These are phyloP conservation scores for Argynnis bischoffii DNA, from an alignment of 2,888 invertebrate species.

Conservation along the genomic window DNA sequence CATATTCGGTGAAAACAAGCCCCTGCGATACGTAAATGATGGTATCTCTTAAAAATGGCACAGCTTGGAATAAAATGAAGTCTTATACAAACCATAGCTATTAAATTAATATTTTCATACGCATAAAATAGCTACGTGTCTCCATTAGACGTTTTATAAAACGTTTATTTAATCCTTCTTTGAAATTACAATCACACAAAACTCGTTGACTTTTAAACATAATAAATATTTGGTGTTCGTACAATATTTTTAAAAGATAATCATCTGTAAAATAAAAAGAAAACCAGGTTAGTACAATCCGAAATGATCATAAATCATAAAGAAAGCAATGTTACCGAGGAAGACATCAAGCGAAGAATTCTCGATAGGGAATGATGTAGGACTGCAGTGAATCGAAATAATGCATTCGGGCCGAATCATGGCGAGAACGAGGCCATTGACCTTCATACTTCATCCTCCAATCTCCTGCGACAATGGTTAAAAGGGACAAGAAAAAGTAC, in stretches of 20 bases:
- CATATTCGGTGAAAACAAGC: constrained; percentile 69
- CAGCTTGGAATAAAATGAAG: constrained; percentile 5
- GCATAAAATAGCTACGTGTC: no score
- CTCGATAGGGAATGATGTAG: constrained; percentile 71
- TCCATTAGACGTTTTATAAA: no score
- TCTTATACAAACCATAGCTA: not conserved
- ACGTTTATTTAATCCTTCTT: no score
- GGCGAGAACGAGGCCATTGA: constrained; percentile 65
- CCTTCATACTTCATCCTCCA: constrained; percentile 59
- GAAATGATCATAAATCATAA: constrained; percentile 69
- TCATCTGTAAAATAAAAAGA: constrained; percentile 46
- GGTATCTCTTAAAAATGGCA: constrained; percentile 48
- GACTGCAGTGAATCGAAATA: constrained; percentile 65
- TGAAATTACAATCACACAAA: no score
- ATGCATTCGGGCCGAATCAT: constrained; percentile 74
- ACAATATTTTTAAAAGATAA: constrained; percentile 40
- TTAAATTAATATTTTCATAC: no score
- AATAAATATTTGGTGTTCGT: no score
- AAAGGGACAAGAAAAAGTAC: constrained; percentile 52
- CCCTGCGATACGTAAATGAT: constrained; percentile 53
- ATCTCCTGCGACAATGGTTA: constrained; percentile 48
- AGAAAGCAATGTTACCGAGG: constrained; percentile 70
- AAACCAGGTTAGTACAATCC: constrained; percentile 54
- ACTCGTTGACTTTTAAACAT: no score
- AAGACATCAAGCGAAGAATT: constrained; percentile 75